phyloP scores from a whole-genome alignment of 2,113 vertebrate species.

The Mungos mungo region DNA sequence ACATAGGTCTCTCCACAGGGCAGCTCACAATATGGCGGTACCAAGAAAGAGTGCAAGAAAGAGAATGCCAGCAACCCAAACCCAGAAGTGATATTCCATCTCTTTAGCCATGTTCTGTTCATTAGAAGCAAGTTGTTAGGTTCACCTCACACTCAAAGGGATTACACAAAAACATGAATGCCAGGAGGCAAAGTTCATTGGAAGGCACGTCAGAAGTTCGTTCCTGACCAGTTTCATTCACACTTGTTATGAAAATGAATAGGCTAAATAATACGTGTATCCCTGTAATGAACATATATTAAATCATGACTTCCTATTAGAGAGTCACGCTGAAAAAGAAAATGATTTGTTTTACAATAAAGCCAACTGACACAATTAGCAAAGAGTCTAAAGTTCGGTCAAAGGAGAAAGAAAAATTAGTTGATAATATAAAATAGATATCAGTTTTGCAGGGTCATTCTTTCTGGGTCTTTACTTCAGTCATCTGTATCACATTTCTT shows the following conservation, averaged over 20 bases:
- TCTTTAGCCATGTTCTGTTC: not conserved
- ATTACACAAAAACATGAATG: fast-evolving
- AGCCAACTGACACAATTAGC: not conserved
- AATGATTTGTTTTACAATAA: not conserved
- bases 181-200: not conserved
- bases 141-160: fast-evolving
- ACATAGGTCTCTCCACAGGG: not conserved
- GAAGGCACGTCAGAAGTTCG: not conserved
- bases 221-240: too few species aligned
- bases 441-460: not conserved
- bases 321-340: not conserved
- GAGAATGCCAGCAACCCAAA: not conserved
- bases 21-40: not conserved
- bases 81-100: too few species aligned
- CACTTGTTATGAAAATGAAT: not conserved
- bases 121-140: not conserved
- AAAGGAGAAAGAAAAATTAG: not conserved
- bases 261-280: not conserved
- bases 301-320: not conserved
- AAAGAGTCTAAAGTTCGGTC: not conserved
- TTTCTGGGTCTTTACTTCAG: not conserved
- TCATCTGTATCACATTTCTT: constrained; percentile 7
- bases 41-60: not conserved
- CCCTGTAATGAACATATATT: not conserved
- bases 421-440: not conserved